Evolutionary conservation across 1,140 invertebrate species (phyloP).

Genomic region (Papilio machaon): DNA sequence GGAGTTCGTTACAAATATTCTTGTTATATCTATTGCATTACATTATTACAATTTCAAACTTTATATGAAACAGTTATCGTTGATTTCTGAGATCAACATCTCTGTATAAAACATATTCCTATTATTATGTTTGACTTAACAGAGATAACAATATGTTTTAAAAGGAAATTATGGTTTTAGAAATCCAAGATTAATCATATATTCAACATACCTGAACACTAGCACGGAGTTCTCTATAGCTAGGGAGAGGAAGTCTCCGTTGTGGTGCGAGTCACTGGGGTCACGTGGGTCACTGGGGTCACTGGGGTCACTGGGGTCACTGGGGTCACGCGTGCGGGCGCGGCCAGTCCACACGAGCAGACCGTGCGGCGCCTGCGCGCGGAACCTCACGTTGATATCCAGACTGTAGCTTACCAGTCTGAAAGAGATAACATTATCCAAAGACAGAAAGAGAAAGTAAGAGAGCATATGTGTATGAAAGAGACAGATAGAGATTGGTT

Average conservation of each 20-base stretch:
- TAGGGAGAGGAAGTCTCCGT: constrained; percentile 90
- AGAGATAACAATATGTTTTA: no score
- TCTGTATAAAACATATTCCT: no score
- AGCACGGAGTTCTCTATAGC: constrained; percentile 89
- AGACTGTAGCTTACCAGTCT: constrained; percentile 90
- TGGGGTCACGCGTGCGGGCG: constrained; percentile 54
- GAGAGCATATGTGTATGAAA: background rate
- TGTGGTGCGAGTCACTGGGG: background rate
- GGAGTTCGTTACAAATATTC: no score
- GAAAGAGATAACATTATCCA: constrained; percentile 51
- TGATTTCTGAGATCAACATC: no score
- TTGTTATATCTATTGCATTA: no score
- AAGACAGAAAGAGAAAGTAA: background rate
- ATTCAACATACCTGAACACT: constrained; percentile 68
- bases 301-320: constrained; percentile 45
- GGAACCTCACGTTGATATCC: constrained; percentile 91
- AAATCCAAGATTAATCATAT: background rate
- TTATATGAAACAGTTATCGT: no score
- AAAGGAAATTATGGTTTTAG: no score
- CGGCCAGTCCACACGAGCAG: constrained; percentile 95
- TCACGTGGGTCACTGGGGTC: constrained; percentile 45
- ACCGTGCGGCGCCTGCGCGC: constrained; percentile 86
- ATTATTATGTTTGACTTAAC: no score
- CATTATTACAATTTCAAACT: no score
- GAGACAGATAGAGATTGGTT: background rate